Evolutionary conservation across 2,888 invertebrate species (phyloP).

Genomic region (Choreutis nemorana): DNA sequence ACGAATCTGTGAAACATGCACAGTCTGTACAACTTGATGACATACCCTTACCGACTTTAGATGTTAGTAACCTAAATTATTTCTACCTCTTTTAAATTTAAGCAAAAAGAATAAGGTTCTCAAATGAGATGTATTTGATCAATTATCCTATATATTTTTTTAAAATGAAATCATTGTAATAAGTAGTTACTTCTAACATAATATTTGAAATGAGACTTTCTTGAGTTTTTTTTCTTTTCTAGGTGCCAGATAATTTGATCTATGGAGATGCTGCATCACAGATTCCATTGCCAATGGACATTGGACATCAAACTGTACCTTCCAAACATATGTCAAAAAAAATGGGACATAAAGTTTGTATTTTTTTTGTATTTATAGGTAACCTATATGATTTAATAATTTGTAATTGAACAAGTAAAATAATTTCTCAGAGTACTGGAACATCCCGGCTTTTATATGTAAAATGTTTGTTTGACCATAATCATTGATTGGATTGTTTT

Average conservation of each 20-base stretch:
- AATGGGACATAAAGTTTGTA: conserved; percentile 58
- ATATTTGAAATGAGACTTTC: too few species aligned
- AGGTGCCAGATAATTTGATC: conserved; percentile 59
- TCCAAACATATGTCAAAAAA: conserved; percentile 80
- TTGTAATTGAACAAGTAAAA: too few species aligned
- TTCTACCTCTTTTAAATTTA: too few species aligned
- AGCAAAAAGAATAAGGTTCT: too few species aligned
- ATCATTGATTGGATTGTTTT: too few species aligned
- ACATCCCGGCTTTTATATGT: too few species aligned
- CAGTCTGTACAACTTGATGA: conserved; percentile 95
- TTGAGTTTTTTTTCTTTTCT: too few species aligned
- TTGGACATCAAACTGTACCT: conserved; percentile 45
- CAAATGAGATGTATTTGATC: neutral
- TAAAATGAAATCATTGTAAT: neutral
- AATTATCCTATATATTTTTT: conserved; percentile 7
- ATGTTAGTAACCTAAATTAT: conserved; percentile 23
- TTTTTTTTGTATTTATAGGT: conserved; percentile 4
- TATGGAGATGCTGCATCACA: conserved; percentile 61
- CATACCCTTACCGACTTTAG: conserved; percentile 86
- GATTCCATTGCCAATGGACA: conserved; percentile 63
- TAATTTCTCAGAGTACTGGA: too few species aligned
- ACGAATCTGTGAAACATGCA: conserved; percentile 94
- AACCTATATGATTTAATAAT: too few species aligned
- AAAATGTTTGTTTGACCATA: too few species aligned
- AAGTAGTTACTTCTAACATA: conserved; percentile 1